Base-by-base conservation (phyloP, 2,888 invertebrate genomes). In the Eupeodes luniger region DNA sequence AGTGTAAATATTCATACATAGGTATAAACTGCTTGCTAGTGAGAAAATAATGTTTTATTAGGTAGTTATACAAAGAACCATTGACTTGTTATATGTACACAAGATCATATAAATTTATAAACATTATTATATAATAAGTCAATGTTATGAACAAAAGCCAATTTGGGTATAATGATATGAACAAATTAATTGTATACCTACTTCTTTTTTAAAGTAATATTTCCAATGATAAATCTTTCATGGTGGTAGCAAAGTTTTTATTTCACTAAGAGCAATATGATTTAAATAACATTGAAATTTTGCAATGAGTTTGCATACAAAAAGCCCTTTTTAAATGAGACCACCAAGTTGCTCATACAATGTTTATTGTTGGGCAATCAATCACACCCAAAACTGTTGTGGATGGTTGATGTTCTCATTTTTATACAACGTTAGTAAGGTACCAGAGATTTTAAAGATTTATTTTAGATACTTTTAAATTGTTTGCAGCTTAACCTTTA, bases 101-200 rank as follows among this genome's bases (percentile, higher is more conserved):
- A 40, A n/a, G 9, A n/a, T 51, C 27, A 27, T n/a, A 51, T n/a
- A 51, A 7, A 51, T 3, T 6, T n/a, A 16, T 53, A 53, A 9
- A 9, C 7, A 9, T 16, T 53, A 53, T 16, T n/a, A 10, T 16
- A 53, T 53, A 53, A 53, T 53, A 53, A 53, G 53, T 53, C 10
- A 16, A 53, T 16, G 53, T 5, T 16, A 53, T 16, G n/a, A 51
- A 40, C 40, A 40, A 5, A 53, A 10, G 53, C 16, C n/a, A 53
- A 16, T 53, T 51, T 51, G n/a, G 16, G n/a, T 51, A n/a, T 51
- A 51, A 40, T 51, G 51, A 51, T 51, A 51, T 51, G 51, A 51
- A 51, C 5, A 51, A n/a, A 51, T 14, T 7, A 9, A n/a, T 51
- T 51, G 27, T 27, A 27, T 51, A 51, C 14, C 14, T 51, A 6